Percentiles rank a stretch among this genome's conserved stretches.
Evolutionary conservation across 1,140 invertebrate genomes (phyloP).

Genomic region (Melanaphis sacchari): DNA sequence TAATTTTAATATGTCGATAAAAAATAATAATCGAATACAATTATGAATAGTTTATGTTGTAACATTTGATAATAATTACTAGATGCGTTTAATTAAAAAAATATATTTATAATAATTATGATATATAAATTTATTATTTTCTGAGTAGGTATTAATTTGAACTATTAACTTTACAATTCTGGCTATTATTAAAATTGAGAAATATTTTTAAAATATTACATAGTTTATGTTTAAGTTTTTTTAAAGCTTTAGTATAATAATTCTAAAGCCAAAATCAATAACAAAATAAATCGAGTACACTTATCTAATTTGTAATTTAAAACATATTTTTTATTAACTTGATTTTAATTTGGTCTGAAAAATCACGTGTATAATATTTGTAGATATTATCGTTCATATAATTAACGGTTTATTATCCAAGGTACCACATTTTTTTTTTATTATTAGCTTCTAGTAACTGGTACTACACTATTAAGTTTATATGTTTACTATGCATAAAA

Average conservation of each 20-base stretch:
- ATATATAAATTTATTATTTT: not conserved
- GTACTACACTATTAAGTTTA: not conserved
- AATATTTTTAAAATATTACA: not conserved
- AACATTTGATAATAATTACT: not conserved
- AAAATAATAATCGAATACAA: not conserved
- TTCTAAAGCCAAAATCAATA: too few species aligned
- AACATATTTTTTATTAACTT: not conserved
- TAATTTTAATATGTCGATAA: not conserved
- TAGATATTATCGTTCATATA: not conserved
- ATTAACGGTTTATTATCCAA: not conserved
- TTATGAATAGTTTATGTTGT: not conserved
- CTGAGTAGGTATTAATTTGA: not conserved
- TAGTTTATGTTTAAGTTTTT: too few species aligned
- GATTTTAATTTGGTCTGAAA: not conserved
- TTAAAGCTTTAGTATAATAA: too few species aligned
- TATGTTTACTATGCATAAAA: not conserved
- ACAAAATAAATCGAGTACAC: not conserved
- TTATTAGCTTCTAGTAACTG: not conserved
- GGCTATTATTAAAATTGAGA: not conserved
- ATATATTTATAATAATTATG: not conserved
- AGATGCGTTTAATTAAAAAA: not conserved
- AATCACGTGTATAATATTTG: not conserved
- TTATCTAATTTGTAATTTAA: not conserved
- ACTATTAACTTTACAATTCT: not conserved
- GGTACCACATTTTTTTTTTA: not conserved